These are phyloP conservation scores for Dicaeum eximium DNA, from an alignment of 2,113 vertebrate species.

Conservation along the genomic window DNA sequence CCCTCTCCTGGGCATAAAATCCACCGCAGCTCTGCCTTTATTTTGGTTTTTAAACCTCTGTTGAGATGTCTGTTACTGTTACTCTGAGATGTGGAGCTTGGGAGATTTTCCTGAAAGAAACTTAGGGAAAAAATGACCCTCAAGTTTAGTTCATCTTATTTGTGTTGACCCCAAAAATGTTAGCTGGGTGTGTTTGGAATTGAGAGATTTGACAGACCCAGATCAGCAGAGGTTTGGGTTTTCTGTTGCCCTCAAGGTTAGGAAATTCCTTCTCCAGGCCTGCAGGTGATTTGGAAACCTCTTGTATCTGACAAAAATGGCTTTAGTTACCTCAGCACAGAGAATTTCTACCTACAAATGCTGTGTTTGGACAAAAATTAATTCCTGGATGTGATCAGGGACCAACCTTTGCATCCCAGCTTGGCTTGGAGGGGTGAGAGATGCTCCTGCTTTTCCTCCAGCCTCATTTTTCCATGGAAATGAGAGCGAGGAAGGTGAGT, in stretches of 20 bases:
- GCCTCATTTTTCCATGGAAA: neutral
- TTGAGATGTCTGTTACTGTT: accelerated
- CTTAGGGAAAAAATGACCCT: neutral
- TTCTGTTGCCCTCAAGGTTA: neutral
- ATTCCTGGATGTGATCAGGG: too few species aligned
- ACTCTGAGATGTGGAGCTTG: accelerated
- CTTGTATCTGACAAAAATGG: accelerated
- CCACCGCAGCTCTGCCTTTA: neutral
- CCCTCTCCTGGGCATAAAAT: neutral
- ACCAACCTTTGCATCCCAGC: neutral
- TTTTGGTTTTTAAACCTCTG: neutral
- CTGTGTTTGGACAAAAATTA: neutral
- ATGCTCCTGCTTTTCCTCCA: neutral
- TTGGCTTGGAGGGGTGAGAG: neutral
- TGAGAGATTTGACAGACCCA: neutral
- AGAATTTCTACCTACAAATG: neutral
- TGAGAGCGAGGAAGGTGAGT: neutral
- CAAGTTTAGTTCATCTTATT: neutral
- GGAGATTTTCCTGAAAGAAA: neutral
- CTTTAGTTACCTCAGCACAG: neutral
- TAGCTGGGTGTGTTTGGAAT: neutral
- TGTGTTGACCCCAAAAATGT: neutral
- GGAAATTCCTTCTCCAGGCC: accelerated
- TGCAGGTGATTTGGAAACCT: neutral
- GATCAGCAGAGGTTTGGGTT: neutral